Conservation (phyloP, 2,113 vertebrate genomes). For the Megaptera novaeangliae region DNA sequence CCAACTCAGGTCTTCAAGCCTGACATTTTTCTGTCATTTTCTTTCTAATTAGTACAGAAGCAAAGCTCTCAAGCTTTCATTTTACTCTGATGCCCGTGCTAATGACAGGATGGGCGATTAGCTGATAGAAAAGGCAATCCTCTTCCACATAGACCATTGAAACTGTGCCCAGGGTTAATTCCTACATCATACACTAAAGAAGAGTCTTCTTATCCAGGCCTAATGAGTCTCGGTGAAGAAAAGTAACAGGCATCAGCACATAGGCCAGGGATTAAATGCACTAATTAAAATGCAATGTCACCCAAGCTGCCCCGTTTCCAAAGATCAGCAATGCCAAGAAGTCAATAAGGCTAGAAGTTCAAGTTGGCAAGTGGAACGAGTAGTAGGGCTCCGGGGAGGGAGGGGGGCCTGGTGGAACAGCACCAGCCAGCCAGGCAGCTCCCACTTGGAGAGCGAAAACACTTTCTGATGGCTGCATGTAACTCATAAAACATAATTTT, state of each 20-base stretch:
- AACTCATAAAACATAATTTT: slow-evolving; percentile 64
- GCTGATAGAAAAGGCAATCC: not conserved
- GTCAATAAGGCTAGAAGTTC: slow-evolving; percentile 55
- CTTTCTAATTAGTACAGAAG: not conserved
- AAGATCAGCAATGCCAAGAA: slow-evolving; percentile 38
- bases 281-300: not conserved
- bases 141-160: not conserved
- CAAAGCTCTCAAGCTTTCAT: not conserved
- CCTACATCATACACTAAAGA: not conserved
- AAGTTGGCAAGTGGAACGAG: not conserved
- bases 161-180: not conserved
- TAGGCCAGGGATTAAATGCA: not conserved
- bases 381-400: not conserved
- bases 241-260: not conserved
- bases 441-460: not conserved
- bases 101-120: not conserved
- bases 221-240: not conserved
- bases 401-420: rapidly evolving
- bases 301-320: not conserved
- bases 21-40: not conserved
- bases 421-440: not conserved
- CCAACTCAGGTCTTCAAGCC: not conserved
- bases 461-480: not conserved
- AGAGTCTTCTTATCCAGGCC: not conserved
- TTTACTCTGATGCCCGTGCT: not conserved